phyloP scores from a whole-genome alignment of 2,888 invertebrate genomes.

The Melinaea marsaeus region DNA sequence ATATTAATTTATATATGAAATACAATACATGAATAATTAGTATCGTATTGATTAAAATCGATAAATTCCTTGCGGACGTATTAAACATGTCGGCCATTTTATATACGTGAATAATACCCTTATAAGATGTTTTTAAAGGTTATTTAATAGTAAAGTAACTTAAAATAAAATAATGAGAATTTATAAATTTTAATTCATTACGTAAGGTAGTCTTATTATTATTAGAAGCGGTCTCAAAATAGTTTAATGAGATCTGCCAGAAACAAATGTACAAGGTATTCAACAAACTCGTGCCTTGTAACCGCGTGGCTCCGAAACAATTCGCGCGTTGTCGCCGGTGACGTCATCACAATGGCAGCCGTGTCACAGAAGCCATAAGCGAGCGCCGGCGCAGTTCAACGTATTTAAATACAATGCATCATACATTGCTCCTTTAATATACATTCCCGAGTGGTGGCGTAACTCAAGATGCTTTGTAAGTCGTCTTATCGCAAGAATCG shows the following conservation, averaged over 20 bases:
- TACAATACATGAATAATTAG: no score
- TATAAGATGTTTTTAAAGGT: no score
- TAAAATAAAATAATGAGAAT: no score
- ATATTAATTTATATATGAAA: no score
- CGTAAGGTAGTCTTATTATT: no score
- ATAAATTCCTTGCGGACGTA: no score
- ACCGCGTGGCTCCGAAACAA: conserved; percentile 39
- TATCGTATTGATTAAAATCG: no score
- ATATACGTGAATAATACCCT: no score
- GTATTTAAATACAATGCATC: conserved; percentile 42
- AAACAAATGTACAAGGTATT: not conserved
- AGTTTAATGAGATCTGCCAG: not conserved
- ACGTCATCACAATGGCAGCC: conserved; percentile 70
- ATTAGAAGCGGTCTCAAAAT: not conserved
- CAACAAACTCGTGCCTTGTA: conserved; percentile 18
- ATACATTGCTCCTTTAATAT: conserved; percentile 52
- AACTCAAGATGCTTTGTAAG: conserved; percentile 42
- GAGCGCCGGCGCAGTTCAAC: conserved; percentile 42
- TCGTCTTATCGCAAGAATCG: conserved; percentile 35
- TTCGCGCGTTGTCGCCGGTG: conserved; percentile 52
- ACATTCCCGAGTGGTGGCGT: conserved; percentile 38
- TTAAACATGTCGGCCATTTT: no score
- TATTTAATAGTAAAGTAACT: no score
- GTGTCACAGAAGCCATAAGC: conserved; percentile 68
- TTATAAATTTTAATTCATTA: no score